Base-by-base conservation (phyloP, 2,113 vertebrate genomes). In the Siphamia tubifer region DNA sequence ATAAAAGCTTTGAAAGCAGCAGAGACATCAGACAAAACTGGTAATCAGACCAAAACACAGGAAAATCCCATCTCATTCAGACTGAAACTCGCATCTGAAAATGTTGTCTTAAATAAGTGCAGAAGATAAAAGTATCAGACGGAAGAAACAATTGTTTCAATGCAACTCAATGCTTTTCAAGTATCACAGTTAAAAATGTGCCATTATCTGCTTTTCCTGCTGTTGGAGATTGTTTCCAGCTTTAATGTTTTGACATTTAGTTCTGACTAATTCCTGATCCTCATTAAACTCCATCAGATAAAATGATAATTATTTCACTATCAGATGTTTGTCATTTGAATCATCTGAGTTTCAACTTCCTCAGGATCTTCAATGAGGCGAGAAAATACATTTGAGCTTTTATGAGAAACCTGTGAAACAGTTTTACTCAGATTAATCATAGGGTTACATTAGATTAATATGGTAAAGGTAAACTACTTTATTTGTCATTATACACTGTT, bases 181-280 rank as follows among this genome's bases (percentile, higher is more conserved):
- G 54, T 36, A 10, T 55, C 42, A 16, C 30, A 12, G 34, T 17
- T 10, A n/a, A 54, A 40, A 53, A 73, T 43, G 51, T 56, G 30
- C 45, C 43, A 56, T 62, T 45, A 51, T 69, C 66, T 58, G 13
- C 16, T 45, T 52, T 17, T 15, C 2, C 2, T 7, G 11, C 11
- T 42, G 19, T 21, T 20, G 15, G 23, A 39, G 40, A 24, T 45
- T 35, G 12, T 52, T 13, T 58, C 25, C 1, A 8, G 32, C 31
- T 62, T 45, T 27, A 68, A 38, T 62, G 38, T 28, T 68, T 40
- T 44, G 63, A 73, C 12, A 15, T 56, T 35, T 27, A 61, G 62
- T 47, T 45, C 38, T 34, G 12, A 15, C n/a, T 47, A 53, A 53
- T 27, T 43, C 25, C 35, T 49, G 28, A 51, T 38, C 19, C 8